These are phyloP conservation scores for Caenorhabditis sp. DNA, from an alignment of 2,888 invertebrate genomes.

Conservation along the genomic window DNA sequence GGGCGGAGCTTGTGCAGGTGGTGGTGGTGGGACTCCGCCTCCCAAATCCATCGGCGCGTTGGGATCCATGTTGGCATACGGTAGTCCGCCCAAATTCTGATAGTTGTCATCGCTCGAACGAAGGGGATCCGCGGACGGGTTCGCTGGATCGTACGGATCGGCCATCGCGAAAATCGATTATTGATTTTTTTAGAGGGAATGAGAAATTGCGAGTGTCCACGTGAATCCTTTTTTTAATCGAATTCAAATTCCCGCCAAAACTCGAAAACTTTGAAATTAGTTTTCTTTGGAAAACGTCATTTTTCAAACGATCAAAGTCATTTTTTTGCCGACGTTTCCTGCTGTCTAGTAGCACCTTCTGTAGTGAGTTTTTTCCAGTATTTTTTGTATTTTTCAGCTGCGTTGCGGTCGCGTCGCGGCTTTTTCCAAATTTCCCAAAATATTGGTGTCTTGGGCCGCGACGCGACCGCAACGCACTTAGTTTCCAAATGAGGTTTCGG, in stretches of 20 bases:
- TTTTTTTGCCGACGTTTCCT: neutral
- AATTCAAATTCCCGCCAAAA: no score
- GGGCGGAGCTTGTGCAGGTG: neutral
- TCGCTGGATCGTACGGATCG: conserved; percentile 33
- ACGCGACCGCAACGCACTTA: no score
- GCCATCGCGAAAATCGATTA: conserved; percentile 32
- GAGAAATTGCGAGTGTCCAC: no score
- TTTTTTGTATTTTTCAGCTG: no score
- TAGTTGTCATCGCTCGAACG: conserved; percentile 39
- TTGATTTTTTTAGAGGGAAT: neutral
- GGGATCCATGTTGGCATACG: conserved; percentile 21
- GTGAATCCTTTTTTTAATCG: neutral
- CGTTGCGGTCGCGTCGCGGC: no score
- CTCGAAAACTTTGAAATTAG: no score
- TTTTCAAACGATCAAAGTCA: neutral
- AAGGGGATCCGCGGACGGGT: conserved; percentile 24
- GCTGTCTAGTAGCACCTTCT: neutral
- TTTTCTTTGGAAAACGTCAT: neutral
- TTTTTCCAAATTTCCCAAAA: no score
- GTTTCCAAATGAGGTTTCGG: no score
- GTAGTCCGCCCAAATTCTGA: conserved; percentile 46
- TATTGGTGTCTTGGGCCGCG: no score
- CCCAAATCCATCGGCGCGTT: conserved; percentile 12
- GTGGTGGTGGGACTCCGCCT: neutral
- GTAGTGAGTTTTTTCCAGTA: conserved; percentile 13